Evolutionary conservation across 1,140 invertebrate species (phyloP), one percentile per base, ranked within the genome.

Genomic region (Bombus turneri): DNA sequence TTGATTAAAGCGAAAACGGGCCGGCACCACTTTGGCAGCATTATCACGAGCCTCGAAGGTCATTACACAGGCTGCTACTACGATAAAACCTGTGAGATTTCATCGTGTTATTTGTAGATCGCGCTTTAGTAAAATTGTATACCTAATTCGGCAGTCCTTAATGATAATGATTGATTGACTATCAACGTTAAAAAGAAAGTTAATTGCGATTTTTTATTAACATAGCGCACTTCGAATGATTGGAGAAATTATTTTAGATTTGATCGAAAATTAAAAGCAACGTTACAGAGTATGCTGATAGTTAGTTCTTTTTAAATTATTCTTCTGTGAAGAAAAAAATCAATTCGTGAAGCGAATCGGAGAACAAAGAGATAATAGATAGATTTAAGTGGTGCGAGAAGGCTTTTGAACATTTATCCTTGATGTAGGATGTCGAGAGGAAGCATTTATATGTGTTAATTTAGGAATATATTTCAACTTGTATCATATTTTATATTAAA

Each of bases 41-140:
- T 97, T 98, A 93, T 98, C 98, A 0, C 98, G 95, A 0, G 98
- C 98, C 93, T 98, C 98, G 91, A 98, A 99, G 1, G 98, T 98
- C 98, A 99, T 98, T n/a, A 99, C 98, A 89, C 98, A 98, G 1
- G 98, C 98, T 12, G 98, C 98, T 2, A 99, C 98, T 9, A 99
- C 98, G 81, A 98, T 98, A 92, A 99, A 98, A 31, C 98, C 97
- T 98, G 94, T 47, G 95, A 94, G 87, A 93, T 88, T 66, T 79
- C 39, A 47, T 69, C 73, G 39, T 5, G 22, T 82, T 68, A 72
- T 43, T 41, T 8, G 4, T n/a, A 53, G 39, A 78, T 64, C 18
- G 64, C 3, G 3, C 13, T 9, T 37, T 34, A 37, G 3, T 5
- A 15, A 66, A 66, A 31, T 34, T 66, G 6, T 31, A 34, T n/a